A percentile compares a stretch with the other conserved stretches of the same genome.
Evolutionary conservation across 1,140 invertebrate genomes (phyloP).

Genomic region (Gonioctena quinquepunctata): DNA sequence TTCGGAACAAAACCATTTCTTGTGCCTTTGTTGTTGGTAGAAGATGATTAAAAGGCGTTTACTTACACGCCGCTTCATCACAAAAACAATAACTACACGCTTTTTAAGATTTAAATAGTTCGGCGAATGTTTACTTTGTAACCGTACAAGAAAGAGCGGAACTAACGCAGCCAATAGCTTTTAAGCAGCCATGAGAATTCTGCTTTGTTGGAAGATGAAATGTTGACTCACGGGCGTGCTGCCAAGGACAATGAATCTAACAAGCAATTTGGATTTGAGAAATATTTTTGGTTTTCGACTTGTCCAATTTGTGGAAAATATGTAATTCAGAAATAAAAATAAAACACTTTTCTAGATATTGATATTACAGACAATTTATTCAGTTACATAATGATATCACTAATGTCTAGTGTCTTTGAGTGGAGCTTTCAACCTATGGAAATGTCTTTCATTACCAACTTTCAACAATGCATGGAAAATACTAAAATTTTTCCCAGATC

Average conservation of each 20-base stretch:
- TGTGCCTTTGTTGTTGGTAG: neutral
- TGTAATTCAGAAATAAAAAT: too few relatives aligned
- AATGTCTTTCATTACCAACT: too few relatives aligned
- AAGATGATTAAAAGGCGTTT: constrained; percentile 4
- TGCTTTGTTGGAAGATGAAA: constrained; percentile 24
- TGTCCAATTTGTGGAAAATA: too few relatives aligned
- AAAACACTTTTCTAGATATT: too few relatives aligned
- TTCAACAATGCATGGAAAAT: too few relatives aligned
- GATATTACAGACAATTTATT: too few relatives aligned
- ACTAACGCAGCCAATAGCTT: constrained; percentile 38
- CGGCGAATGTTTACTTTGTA: constrained; percentile 29
- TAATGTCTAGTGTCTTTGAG: too few relatives aligned
- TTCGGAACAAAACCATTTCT: neutral
- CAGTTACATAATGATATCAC: too few relatives aligned
- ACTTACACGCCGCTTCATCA: constrained; percentile 3
- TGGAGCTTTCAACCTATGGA: too few relatives aligned
- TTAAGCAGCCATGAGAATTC: constrained; percentile 41
- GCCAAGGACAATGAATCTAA: neutral
- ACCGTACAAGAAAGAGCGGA: constrained; percentile 26
- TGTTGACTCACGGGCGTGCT: neutral
- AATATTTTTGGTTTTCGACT: too few relatives aligned
- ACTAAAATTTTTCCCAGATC: too few relatives aligned
- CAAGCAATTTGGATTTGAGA: too few relatives aligned
- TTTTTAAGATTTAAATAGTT: constrained; percentile 23
- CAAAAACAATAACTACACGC: constrained; percentile 16